These are phyloP conservation scores for Lasioglossum baleicum DNA, from an alignment of 1,140 invertebrate genomes.

Conservation along the genomic window DNA sequence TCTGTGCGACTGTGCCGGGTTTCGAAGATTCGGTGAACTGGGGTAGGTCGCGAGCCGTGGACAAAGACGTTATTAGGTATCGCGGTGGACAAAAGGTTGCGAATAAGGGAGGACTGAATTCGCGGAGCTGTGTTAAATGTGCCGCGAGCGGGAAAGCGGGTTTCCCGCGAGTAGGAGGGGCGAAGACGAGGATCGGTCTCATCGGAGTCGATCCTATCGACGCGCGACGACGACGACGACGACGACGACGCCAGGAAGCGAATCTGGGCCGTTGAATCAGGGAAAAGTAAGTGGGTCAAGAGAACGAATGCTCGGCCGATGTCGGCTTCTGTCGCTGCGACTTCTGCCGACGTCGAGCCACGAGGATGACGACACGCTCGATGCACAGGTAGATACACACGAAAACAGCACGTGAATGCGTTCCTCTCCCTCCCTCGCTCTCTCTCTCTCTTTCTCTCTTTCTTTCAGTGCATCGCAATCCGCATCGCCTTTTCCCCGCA, in stretches of 20 bases:
- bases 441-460: not conserved
- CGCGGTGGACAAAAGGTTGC: conserved; percentile 2
- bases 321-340: conserved; percentile 43
- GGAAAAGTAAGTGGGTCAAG: conserved; percentile 74
- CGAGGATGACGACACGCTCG: conserved; percentile 27
- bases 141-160: not conserved
- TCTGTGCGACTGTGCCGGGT: no score
- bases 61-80: not conserved
- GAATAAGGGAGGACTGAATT: not conserved
- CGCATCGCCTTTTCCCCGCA: no score
- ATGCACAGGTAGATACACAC: conserved; percentile 18
- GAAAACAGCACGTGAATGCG: not conserved
- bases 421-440: not conserved
- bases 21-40: no score
- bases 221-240: not conserved
- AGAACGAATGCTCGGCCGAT: conserved; percentile 65
- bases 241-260: conserved; percentile 54
- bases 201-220: conserved; percentile 42
- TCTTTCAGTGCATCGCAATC: not conserved
- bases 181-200: conserved; percentile 4
- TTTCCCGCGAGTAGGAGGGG: not conserved
- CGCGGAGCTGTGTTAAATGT: not conserved
- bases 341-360: conserved; percentile 33
- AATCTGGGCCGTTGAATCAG: conserved; percentile 73
- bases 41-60: no score